Conservation (phyloP, 2,113 vertebrate genomes). For the Cinclus cinclus region DNA sequence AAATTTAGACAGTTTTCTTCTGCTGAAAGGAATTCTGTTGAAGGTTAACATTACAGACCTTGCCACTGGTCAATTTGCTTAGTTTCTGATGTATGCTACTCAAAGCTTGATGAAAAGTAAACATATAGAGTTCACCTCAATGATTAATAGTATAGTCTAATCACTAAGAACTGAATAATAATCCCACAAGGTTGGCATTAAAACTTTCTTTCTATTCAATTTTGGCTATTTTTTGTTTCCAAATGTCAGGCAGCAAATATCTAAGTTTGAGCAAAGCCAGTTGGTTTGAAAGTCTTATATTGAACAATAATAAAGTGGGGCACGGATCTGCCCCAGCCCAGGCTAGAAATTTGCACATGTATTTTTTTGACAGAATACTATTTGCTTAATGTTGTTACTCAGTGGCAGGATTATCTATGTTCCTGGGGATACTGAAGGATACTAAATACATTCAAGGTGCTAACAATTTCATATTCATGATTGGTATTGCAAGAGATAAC, state of each 20-base stretch:
- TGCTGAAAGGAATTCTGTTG: constrained; percentile 21
- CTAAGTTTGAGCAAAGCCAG: constrained; percentile 58
- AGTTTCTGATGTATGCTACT: background rate
- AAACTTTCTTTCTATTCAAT: constrained; percentile 81
- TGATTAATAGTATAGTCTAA: background rate
- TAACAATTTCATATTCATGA: constrained; percentile 10
- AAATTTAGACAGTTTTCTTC: constrained; percentile 19
- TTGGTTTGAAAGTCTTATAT: constrained; percentile 57
- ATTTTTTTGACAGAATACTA: constrained; percentile 20
- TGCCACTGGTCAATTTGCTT: constrained; percentile 49
- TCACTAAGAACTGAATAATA: constrained; percentile 56
- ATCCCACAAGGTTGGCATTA: constrained; percentile 81
- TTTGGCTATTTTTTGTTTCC: constrained; percentile 66
- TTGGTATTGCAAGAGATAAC: background rate
- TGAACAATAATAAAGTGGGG: constrained; percentile 50
- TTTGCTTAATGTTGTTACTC: constrained; percentile 34
- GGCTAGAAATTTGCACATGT: constrained; percentile 33
- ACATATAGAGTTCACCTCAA: constrained; percentile 14
- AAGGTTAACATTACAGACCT: background rate
- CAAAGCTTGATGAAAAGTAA: background rate
- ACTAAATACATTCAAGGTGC: constrained; percentile 29
- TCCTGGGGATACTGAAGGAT: constrained; percentile 23
- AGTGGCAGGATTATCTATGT: constrained; percentile 44
- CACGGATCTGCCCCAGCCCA: constrained; percentile 63
- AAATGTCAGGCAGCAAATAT: constrained; percentile 80